A percentile compares a stretch with the other conserved stretches of the same genome.
Evolutionary conservation across 2,113 vertebrate genomes (phyloP).

Genomic region (Perca schrenkii): DNA sequence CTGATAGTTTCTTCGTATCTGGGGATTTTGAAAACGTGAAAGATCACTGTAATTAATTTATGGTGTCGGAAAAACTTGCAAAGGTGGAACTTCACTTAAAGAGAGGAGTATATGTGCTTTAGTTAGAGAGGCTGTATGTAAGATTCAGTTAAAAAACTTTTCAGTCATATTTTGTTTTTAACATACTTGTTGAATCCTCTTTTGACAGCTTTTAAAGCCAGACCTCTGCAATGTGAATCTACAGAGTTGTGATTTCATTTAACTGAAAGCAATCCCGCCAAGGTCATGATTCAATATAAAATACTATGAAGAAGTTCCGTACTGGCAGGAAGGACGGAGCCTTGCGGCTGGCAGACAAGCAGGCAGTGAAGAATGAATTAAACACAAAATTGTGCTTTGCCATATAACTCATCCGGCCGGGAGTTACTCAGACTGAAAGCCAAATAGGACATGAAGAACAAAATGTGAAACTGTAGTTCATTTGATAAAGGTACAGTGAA

Average conservation of each 20-base stretch:
- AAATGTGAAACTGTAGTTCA: conserved; percentile 39
- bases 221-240: conserved; percentile 43
- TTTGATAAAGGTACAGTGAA: conserved; percentile 67
- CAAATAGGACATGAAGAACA: conserved; percentile 43
- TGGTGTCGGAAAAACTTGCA: neutral
- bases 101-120: neutral
- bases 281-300: conserved; percentile 70
- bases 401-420: conserved; percentile 47
- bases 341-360: conserved; percentile 47
- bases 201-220: conserved; percentile 55
- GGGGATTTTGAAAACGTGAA: neutral
- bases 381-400: conserved; percentile 52
- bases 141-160: neutral
- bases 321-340: conserved; percentile 56
- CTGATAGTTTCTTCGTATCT: neutral
- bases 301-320: conserved; percentile 56
- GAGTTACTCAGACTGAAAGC: conserved; percentile 57
- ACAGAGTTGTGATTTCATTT: conserved; percentile 59
- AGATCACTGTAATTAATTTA: neutral
- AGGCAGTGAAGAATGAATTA: conserved; percentile 57
- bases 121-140: neutral
- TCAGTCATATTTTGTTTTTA: conserved; percentile 43
- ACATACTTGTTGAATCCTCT: conserved; percentile 43
- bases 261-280: conserved; percentile 47
- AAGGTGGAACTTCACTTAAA: conserved; percentile 12